These are phyloP conservation scores for Gymnosoma rotundatum DNA, from an alignment of 2,888 invertebrate genomes.

Conservation along the genomic window DNA sequence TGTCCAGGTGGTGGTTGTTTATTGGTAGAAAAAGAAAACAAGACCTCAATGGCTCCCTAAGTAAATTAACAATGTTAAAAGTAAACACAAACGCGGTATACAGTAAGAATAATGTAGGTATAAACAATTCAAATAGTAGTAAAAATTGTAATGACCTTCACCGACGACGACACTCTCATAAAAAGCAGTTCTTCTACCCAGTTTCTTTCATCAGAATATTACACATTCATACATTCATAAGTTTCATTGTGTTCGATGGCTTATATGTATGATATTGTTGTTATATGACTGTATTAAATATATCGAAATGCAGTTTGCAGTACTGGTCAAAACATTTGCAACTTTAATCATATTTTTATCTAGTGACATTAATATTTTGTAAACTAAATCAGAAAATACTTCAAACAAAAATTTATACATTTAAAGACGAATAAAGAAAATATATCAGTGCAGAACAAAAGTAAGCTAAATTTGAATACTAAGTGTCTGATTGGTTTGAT, in stretches of 20 bases:
- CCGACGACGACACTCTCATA: constrained; percentile 46
- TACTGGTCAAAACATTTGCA: neutral
- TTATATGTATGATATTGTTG: constrained; percentile 26
- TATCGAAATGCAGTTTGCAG: constrained; percentile 6
- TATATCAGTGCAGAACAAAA: too few species aligned
- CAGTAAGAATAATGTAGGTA: neutral
- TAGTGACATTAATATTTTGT: too few species aligned
- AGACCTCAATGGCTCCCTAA: constrained; percentile 6
- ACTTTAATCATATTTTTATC: neutral
- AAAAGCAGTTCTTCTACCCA: constrained; percentile 27
- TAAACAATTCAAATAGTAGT: neutral
- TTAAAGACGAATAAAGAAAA: too few species aligned
- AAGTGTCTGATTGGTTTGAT: too few species aligned
- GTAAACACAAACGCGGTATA: neutral
- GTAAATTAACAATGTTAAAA: constrained; percentile 31
- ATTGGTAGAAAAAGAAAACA: neutral
- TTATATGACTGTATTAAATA: constrained; percentile 8
- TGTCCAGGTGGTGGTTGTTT: constrained; percentile 20
- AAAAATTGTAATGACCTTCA: constrained; percentile 63
- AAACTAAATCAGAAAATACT: too few species aligned
- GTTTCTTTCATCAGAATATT: neutral
- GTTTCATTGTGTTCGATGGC: constrained; percentile 51
- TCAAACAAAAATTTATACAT: too few species aligned
- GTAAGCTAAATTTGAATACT: too few species aligned
- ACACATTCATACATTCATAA: constrained; percentile 18